Conservation (phyloP, 1,140 invertebrate genomes). For the Lysiphlebus fabarum region DNA sequence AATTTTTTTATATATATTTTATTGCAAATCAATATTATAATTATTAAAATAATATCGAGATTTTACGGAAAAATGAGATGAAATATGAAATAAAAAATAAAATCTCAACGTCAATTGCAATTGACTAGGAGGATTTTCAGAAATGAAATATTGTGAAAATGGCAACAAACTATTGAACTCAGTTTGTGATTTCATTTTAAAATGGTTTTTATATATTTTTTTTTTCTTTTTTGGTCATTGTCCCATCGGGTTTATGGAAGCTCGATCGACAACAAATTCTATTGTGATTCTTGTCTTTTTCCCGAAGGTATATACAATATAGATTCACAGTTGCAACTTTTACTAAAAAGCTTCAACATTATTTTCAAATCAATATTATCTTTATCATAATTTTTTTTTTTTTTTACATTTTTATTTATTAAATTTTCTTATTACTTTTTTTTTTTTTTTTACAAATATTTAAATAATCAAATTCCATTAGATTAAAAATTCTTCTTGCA, state of each 20-base stretch:
- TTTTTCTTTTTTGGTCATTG: constrained; percentile 18
- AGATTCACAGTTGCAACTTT: background rate
- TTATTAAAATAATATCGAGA: too few species aligned
- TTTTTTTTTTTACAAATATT: too few species aligned
- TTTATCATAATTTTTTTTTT: background rate
- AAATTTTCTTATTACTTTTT: too few species aligned
- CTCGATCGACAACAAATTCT: constrained; percentile 20
- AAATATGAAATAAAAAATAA: background rate
- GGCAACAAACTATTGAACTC: constrained; percentile 8
- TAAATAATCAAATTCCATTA: too few species aligned
- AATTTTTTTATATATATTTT: too few species aligned
- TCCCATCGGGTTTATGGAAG: constrained; percentile 20
- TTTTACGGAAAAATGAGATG: background rate
- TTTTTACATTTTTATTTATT: too few species aligned
- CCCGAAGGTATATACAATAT: constrained; percentile 18
- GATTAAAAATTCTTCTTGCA: too few species aligned
- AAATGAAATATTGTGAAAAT: background rate
- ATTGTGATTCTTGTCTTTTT: constrained; percentile 14
- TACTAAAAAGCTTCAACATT: constrained; percentile 19
- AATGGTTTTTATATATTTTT: constrained; percentile 21
- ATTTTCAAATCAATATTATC: constrained; percentile 5
- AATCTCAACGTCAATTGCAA: too few species aligned
- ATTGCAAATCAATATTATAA: too few species aligned
- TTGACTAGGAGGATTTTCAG: too few species aligned
- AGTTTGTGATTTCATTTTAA: constrained; percentile 20